phyloP scores from a whole-genome alignment of 2,113 vertebrate species.

The Psettodes erumei region DNA sequence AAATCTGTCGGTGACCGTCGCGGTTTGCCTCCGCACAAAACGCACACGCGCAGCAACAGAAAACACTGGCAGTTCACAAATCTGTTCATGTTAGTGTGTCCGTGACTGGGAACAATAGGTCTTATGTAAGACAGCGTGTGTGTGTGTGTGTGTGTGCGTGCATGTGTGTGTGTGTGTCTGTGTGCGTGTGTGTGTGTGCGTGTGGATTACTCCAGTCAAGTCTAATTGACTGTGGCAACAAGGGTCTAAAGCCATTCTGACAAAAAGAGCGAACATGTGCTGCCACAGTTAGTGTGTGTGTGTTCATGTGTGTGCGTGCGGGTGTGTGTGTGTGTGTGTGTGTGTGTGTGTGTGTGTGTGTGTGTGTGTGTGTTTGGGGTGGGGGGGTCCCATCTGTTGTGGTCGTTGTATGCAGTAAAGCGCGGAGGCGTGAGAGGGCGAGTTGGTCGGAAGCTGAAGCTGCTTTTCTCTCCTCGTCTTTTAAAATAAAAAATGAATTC shows the following conservation, averaged over 20 bases:
- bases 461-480: constrained; percentile 4
- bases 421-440: constrained; percentile 23
- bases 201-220: constrained; percentile 66
- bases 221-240: constrained; percentile 70
- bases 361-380: background rate
- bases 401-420: constrained; percentile 46
- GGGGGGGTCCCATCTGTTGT: constrained; percentile 73
- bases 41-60: background rate
- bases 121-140: constrained; percentile 45
- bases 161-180: constrained; percentile 20
- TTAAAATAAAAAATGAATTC: background rate
- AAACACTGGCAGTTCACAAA: background rate
- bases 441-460: constrained; percentile 24
- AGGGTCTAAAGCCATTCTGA: constrained; percentile 53
- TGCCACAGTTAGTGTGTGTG: constrained; percentile 29
- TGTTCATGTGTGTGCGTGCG: constrained; percentile 26
- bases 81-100: background rate
- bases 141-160: constrained; percentile 28
- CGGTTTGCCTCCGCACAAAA: constrained; percentile 22
- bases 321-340: constrained; percentile 6
- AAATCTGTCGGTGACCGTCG: background rate
- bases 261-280: constrained; percentile 61
- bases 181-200: constrained; percentile 31
- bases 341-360: constrained; percentile 29
- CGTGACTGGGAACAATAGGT: constrained; percentile 25